phyloP scores from a whole-genome alignment of 2,797 vertebrate genomes.

The Parauchenoglanis ngamensis region DNA sequence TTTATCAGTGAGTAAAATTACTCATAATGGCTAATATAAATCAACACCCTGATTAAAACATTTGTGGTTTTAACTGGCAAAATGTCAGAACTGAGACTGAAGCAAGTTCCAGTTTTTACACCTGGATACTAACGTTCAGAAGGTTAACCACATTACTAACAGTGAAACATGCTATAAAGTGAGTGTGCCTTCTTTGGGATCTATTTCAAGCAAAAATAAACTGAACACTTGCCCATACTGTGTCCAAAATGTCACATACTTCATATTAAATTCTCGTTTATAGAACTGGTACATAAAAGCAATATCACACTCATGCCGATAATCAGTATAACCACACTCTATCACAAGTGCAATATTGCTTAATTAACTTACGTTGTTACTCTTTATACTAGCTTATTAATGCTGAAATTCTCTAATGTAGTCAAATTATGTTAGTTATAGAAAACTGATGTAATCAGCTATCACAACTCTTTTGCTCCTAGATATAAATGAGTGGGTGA shows the following conservation, averaged over 20 bases:
- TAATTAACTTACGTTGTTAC: neutral
- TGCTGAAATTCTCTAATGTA: neutral
- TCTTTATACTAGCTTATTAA: neutral
- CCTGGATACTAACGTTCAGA: neutral
- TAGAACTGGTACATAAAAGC: neutral
- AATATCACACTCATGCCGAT: neutral
- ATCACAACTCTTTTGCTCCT: neutral
- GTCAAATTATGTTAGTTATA: neutral
- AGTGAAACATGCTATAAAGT: neutral
- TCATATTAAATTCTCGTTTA: neutral
- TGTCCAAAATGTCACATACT: too few species aligned
- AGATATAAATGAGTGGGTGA: neutral
- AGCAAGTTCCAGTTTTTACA: neutral
- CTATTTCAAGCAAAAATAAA: too few species aligned
- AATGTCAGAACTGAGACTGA: neutral
- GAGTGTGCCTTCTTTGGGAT: too few species aligned
- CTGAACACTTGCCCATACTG: too few species aligned
- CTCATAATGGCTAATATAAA: neutral
- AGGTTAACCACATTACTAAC: neutral
- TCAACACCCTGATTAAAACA: neutral
- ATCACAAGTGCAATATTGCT: neutral
- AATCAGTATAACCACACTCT: neutral
- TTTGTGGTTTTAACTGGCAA: neutral
- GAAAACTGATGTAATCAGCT: neutral
- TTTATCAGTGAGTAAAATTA: too few species aligned